Conservation (phyloP, 2,113 vertebrate species). For the Atherinomorus stipes region DNA sequence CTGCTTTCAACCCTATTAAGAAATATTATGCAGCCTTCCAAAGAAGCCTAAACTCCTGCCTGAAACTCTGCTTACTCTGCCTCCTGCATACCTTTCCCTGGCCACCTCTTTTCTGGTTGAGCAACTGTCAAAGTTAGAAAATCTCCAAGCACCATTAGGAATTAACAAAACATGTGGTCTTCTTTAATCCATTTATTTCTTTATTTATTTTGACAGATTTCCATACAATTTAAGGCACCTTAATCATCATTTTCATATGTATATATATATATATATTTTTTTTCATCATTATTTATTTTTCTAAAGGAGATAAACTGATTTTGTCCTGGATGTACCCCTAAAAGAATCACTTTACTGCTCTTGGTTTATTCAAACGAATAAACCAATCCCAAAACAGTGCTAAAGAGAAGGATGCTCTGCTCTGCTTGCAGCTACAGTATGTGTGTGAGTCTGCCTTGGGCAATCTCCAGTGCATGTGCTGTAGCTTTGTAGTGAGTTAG, state of each 20-base stretch:
- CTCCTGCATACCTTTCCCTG: conserved; percentile 65
- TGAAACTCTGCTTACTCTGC: conserved; percentile 83
- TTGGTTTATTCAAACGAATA: conserved; percentile 21
- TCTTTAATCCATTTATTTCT: background rate
- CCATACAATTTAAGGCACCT: background rate
- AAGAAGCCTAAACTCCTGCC: conserved; percentile 74
- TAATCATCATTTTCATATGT: background rate
- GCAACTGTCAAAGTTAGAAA: conserved; percentile 53
- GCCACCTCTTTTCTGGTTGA: conserved; percentile 71
- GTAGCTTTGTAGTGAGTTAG: conserved; percentile 6
- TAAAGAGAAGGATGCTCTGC: conserved; percentile 30
- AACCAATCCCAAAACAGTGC: conserved; percentile 39
- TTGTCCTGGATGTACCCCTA: conserved; percentile 1
- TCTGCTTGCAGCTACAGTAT: conserved; percentile 28
- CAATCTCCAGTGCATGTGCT: conserved; percentile 22
- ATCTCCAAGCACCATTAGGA: conserved; percentile 9
- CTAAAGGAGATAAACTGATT: background rate
- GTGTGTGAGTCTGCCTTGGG: conserved; percentile 37
- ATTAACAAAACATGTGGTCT: background rate
- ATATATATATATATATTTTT: too few relatives aligned
- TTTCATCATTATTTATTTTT: too few relatives aligned
- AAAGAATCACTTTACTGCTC: conserved; percentile 33
- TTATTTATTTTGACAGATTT: background rate
- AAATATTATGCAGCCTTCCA: conserved; percentile 82
- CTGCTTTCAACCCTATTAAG: conserved; percentile 82